These are phyloP conservation scores for Malacosoma neustria DNA, from an alignment of 2,888 invertebrate genomes.

Conservation along the genomic window DNA sequence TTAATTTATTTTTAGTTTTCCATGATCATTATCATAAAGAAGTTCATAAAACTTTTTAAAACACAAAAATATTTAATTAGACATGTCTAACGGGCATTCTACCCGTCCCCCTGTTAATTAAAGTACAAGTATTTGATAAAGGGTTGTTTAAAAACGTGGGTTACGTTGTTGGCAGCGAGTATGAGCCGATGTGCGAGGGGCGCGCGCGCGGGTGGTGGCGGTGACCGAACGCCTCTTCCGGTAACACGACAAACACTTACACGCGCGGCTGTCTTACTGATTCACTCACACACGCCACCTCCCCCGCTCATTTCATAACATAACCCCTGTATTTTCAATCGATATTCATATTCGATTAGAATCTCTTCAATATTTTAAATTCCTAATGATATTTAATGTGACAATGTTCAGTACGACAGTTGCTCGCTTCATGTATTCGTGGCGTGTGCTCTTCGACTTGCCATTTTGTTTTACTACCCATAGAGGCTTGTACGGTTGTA, in stretches of 20 bases:
- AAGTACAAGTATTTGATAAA: background rate
- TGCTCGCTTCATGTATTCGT: conserved; percentile 14
- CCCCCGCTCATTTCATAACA: too few species aligned
- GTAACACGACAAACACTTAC: conserved; percentile 27
- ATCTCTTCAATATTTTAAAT: too few species aligned
- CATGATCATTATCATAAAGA: background rate
- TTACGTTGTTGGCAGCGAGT: conserved; percentile 52
- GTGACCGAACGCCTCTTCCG: conserved; percentile 48
- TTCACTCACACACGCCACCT: too few species aligned
- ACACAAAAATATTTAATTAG: too few species aligned
- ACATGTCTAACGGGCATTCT: too few species aligned
- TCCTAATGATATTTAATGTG: background rate
- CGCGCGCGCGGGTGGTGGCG: conserved; percentile 43
- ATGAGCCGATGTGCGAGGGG: conserved; percentile 48
- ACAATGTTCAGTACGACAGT: conserved; percentile 2
- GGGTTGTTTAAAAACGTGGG: conserved; percentile 3
- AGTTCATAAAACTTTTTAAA: too few species aligned
- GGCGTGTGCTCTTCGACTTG: conserved; percentile 31
- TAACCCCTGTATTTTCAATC: too few species aligned
- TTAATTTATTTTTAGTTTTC: background rate
- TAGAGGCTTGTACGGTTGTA: conserved; percentile 4
- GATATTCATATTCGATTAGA: too few species aligned
- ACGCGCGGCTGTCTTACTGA: conserved; percentile 10
- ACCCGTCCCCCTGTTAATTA: too few species aligned
- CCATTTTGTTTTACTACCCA: background rate